Base-by-base conservation (phyloP, 2,888 invertebrate species). In the Tromatobia lineatoria region DNA sequence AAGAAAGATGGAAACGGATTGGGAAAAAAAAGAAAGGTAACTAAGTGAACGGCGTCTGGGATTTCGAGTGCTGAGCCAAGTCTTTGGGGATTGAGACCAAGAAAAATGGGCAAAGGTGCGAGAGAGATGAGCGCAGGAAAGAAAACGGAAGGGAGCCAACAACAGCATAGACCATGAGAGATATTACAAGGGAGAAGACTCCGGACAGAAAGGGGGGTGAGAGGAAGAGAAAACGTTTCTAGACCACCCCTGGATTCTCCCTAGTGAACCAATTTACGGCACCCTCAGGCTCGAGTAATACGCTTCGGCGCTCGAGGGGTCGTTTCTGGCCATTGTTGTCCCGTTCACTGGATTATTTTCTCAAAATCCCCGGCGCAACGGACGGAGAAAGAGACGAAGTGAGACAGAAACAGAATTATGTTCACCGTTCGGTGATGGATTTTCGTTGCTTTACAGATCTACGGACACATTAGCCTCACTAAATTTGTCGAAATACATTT, bases 241-340 rank as follows among this genome's bases (percentile, higher is more conserved):
- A 38, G 42, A 57, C 42, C 77, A 29, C 69, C 57, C 57, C 47
- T 73, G 54, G 76, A 59, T 73, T 57, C 75, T 80, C 69, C 70
- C 76, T 88, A 90, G 89, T 89, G 89, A 90, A 91, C 91, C 91
- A 92, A 92, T 92, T 92, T 91, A 91, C 91, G 90, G 90, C 89
- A 90, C 91, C 90, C 91, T 87, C 88, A 89, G 91, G 88, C 88
- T 88, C 86, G 83, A 83, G 86, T 86, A 86, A 87, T 87, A 87
- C 83, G 85, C 67, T 81, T 86, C 80, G 77, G 79, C 86, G 89
- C 89, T 89, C 85, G 88, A 90, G 90, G 90, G 90, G 88, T 91
- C 90, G 90, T 90, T 91, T 90, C 90, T 87, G 88, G 86, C 91
- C 89, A 91, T 92, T 91, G 90, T 90, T 89, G 88, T 88, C 85